These are phyloP conservation scores for Spheniscus humboldti DNA, from an alignment of 2,797 vertebrate species.

Conservation along the genomic window DNA sequence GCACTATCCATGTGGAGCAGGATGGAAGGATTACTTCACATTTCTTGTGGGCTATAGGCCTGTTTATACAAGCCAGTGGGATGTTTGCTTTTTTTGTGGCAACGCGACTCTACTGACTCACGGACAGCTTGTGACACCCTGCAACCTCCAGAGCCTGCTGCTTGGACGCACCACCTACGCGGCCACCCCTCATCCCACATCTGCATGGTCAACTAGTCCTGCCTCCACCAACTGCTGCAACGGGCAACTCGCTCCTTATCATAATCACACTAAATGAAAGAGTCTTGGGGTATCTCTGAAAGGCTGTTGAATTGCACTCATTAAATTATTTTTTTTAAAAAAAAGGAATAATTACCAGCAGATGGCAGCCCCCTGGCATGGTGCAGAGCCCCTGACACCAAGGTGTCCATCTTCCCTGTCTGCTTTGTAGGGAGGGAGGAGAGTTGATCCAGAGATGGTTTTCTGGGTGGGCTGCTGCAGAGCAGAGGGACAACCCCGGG, in stretches of 20 bases:
- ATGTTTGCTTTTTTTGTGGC: neutral
- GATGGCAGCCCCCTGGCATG: neutral
- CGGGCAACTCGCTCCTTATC: neutral
- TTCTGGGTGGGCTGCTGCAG: neutral
- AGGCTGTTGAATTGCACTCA: neutral
- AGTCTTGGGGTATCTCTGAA: neutral
- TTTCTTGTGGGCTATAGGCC: neutral
- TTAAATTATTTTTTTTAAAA: neutral
- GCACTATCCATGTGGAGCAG: neutral
- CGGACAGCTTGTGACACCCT: neutral
- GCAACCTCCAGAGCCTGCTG: neutral
- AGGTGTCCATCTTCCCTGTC: neutral
- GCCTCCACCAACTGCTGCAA: neutral
- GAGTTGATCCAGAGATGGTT: neutral
- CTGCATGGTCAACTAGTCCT: neutral
- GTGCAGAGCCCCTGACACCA: neutral
- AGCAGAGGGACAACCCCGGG: neutral
- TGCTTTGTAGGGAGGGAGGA: neutral
- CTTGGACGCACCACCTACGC: rapidly evolving
- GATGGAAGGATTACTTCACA: neutral
- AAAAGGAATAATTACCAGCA: neutral
- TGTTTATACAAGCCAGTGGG: neutral
- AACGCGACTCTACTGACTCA: neutral
- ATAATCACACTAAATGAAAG: neutral
- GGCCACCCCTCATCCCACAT: rapidly evolving